Evolutionary conservation across 2,113 vertebrate species (phyloP).

Genomic region (Regulus satrapa): DNA sequence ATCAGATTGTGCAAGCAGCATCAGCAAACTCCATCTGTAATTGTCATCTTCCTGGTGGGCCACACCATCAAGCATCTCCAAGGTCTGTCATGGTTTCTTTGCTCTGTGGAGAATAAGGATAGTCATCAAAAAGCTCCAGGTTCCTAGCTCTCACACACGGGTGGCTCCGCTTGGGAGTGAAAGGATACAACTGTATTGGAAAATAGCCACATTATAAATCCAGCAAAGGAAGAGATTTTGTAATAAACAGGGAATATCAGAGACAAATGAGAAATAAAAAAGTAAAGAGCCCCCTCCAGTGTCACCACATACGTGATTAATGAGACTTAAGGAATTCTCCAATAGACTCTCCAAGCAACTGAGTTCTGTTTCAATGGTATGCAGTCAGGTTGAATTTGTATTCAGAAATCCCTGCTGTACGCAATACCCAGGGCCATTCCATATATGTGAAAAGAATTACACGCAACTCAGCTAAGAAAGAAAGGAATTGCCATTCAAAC

Average conservation of each 20-base stretch:
- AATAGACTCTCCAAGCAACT: conserved; percentile 73
- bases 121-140: conserved; percentile 44
- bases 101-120: not conserved
- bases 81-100: conserved; percentile 20
- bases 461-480: not conserved
- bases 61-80: not conserved
- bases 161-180: conserved; percentile 23
- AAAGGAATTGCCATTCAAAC: not conserved
- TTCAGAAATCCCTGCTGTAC: conserved; percentile 64
- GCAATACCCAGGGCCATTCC: conserved; percentile 23
- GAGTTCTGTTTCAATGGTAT: conserved; percentile 58
- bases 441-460: conserved; percentile 56
- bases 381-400: conserved; percentile 63
- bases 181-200: conserved; percentile 53
- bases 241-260: conserved; percentile 65
- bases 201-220: conserved; percentile 50
- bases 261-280: conserved; percentile 70
- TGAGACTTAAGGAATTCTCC: conserved; percentile 60
- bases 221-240: conserved; percentile 58
- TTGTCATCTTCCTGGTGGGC: not conserved
- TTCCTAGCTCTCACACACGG: conserved; percentile 14
- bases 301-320: conserved; percentile 68
- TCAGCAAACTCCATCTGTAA: not conserved
- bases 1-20: not conserved
- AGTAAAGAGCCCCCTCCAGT: conserved; percentile 58